phyloP scores from a whole-genome alignment of 92 coral and sea anemone genomes.

The Palythoa grandiflora region DNA sequence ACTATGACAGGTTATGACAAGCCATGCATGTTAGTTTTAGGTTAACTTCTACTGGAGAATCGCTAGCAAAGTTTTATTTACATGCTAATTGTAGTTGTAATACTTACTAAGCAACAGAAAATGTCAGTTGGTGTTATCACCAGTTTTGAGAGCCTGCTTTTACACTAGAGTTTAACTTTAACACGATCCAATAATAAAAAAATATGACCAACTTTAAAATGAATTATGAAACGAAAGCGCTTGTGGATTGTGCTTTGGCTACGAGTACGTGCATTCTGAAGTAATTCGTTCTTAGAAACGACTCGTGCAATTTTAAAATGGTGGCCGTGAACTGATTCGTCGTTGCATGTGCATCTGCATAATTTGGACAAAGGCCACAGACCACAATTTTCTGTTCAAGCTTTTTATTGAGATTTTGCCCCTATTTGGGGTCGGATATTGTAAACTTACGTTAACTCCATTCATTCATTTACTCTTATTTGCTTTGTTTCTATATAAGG shows the following conservation, averaged over 20 bases:
- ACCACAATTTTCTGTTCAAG: slow-evolving; percentile 13
- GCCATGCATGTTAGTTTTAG: no score
- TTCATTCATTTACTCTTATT: no score
- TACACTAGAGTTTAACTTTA: not conserved
- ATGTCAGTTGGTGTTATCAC: not conserved
- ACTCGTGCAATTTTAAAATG: not conserved
- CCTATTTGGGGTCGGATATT: not conserved
- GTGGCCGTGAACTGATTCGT: slow-evolving; percentile 21
- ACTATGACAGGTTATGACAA: not conserved
- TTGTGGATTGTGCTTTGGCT: not conserved
- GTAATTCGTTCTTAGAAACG: not conserved
- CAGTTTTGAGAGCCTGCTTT: not conserved
- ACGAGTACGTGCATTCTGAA: not conserved
- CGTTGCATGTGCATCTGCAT: slow-evolving; percentile 36
- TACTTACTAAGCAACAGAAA: not conserved
- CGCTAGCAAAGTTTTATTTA: not conserved
- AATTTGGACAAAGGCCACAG: slow-evolving; percentile 35
- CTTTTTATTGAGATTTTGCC: slow-evolving; percentile 16
- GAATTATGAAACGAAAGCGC: not conserved
- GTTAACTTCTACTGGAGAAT: not conserved
- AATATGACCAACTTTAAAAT: not conserved
- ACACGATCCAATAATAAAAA: no score
- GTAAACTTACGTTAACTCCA: not conserved
- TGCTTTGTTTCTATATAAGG: no score
- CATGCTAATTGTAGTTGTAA: not conserved